phyloP scores from a whole-genome alignment of 2,113 vertebrate genomes.

The Mustela lutreola region DNA sequence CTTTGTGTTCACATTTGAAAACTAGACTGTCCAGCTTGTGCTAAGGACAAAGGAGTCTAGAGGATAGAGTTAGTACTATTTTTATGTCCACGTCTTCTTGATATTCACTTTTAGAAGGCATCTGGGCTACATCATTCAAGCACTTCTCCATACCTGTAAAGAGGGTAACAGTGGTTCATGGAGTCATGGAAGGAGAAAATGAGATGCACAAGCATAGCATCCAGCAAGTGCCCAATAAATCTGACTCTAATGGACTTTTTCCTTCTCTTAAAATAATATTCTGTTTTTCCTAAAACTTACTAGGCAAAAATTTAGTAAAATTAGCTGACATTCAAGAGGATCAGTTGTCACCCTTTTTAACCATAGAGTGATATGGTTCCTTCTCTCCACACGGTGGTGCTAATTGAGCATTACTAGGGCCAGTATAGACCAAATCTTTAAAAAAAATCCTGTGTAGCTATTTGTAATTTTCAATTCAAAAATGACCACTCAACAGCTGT shows the following conservation, averaged over 20 bases:
- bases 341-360: background rate
- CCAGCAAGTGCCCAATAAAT: background rate
- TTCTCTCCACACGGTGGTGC: slow-evolving; percentile 67
- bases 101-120: background rate
- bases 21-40: background rate
- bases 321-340: background rate
- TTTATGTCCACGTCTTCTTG: background rate
- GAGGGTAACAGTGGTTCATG: background rate
- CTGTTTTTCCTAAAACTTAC: background rate
- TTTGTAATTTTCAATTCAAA: background rate
- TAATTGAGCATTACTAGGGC: background rate
- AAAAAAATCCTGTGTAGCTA: background rate
- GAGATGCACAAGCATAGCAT: background rate
- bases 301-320: slow-evolving; percentile 32
- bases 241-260: background rate
- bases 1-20: background rate
- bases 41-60: background rate
- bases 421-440: accelerated
- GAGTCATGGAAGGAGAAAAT: background rate
- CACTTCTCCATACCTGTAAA: background rate
- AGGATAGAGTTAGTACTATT: background rate
- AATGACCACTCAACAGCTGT: background rate
- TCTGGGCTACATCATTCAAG: background rate
- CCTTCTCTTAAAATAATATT: background rate
- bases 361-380: background rate